These are phyloP conservation scores for Trichonephila clavata DNA, from an alignment of 1,140 invertebrate genomes.

Conservation along the genomic window DNA sequence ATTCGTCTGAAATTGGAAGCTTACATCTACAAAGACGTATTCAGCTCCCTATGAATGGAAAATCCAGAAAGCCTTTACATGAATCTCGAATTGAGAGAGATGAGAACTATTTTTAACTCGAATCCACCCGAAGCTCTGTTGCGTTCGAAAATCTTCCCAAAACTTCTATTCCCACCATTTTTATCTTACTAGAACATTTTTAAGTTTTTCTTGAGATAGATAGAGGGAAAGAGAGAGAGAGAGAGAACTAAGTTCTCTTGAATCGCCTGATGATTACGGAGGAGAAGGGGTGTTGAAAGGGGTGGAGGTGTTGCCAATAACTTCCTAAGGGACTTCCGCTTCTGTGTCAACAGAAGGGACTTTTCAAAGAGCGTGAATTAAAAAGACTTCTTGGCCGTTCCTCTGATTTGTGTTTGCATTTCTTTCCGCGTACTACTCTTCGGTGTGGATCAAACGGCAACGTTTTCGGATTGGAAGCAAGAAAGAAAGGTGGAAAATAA, in stretches of 20 bases:
- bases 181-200: background rate
- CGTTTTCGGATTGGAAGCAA: background rate
- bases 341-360: constrained; percentile 22
- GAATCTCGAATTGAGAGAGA: background rate
- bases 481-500: constrained; percentile 11
- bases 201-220: background rate
- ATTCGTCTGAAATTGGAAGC: background rate
- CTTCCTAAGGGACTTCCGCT: constrained; percentile 5
- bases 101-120: background rate
- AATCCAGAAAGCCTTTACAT: background rate
- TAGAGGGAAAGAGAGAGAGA: too few species aligned
- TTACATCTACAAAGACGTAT: background rate
- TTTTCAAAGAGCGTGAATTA: constrained; percentile 54
- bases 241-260: background rate
- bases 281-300: background rate
- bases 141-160: background rate
- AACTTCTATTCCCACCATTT: background rate
- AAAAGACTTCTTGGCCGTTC: constrained; percentile 20
- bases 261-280: constrained; percentile 36
- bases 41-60: background rate
- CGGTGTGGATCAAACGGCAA: constrained; percentile 23
- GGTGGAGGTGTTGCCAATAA: constrained; percentile 4
- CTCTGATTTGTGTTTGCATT: constrained; percentile 62
- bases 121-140: background rate
- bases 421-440: background rate